Evolutionary conservation across 2,113 vertebrate genomes (phyloP).

Genomic region (Thunnus maccoyii): DNA sequence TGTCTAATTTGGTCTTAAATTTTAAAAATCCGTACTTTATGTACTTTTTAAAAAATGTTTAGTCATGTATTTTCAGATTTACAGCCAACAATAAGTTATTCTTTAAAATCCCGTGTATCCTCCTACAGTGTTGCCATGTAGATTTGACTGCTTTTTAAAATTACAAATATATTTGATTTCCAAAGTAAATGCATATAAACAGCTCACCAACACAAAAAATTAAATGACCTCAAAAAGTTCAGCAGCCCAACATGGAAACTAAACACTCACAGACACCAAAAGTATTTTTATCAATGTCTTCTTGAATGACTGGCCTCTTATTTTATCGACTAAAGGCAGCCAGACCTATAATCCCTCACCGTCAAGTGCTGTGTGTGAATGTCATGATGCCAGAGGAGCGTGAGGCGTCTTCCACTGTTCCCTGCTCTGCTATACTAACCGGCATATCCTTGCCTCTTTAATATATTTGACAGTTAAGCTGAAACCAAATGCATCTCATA

Average conservation of each 20-base stretch:
- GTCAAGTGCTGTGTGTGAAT: not conserved
- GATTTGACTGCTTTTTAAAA: too few species aligned
- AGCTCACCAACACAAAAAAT: not conserved
- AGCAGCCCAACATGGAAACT: not conserved
- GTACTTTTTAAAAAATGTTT: too few species aligned
- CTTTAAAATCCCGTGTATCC: too few species aligned
- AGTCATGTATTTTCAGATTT: too few species aligned
- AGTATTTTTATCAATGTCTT: not conserved
- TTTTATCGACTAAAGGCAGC: not conserved
- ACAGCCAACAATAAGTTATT: too few species aligned
- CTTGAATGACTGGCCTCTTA: not conserved
- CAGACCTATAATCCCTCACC: conserved; percentile 8
- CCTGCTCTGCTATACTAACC: conserved; percentile 8
- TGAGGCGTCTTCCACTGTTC: not conserved
- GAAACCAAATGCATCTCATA: not conserved
- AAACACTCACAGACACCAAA: not conserved
- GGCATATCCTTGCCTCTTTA: not conserved
- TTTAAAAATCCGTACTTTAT: too few species aligned
- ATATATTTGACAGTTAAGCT: not conserved
- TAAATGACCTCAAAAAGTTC: not conserved
- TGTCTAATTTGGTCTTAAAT: too few species aligned
- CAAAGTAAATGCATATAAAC: not conserved
- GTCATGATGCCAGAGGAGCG: conserved; percentile 8
- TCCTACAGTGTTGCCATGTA: too few species aligned
- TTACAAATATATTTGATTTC: too few species aligned